These are phyloP conservation scores for Macroglossus sobrinus DNA, from an alignment of 2,113 vertebrate genomes.

Conservation along the genomic window DNA sequence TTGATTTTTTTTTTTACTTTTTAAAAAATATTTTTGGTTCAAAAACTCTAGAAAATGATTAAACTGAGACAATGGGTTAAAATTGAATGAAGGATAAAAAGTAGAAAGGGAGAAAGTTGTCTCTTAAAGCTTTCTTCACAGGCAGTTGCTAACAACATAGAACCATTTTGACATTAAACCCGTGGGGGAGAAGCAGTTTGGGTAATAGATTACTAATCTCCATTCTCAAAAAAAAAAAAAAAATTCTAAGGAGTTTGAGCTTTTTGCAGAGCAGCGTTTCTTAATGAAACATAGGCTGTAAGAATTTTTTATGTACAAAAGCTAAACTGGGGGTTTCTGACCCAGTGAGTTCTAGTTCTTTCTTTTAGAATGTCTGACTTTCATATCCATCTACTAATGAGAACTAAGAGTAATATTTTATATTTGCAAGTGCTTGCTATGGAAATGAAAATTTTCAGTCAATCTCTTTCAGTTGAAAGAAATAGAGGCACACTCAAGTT, in stretches of 20 bases:
- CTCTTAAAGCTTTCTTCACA: conserved; percentile 45
- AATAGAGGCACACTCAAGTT: background rate
- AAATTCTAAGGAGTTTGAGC: background rate
- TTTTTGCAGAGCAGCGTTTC: background rate
- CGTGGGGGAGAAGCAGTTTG: background rate
- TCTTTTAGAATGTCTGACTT: conserved; percentile 37
- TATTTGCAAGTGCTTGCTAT: background rate
- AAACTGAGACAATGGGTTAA: background rate
- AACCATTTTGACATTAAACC: background rate
- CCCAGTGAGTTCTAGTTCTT: conserved; percentile 43
- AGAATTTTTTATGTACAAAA: conserved; percentile 24
- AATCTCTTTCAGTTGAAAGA: conserved; percentile 32
- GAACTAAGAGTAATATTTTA: background rate
- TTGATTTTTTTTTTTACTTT: conserved; percentile 19
- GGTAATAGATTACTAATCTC: background rate
- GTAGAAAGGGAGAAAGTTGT: background rate
- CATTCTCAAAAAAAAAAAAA: background rate
- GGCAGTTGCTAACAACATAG: conserved; percentile 5
- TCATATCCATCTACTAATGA: conserved; percentile 39
- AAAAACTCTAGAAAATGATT: conserved; percentile 53
- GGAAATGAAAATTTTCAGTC: background rate
- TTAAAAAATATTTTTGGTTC: conserved; percentile 14
- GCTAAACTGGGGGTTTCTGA: conserved; percentile 27
- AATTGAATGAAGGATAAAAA: conserved; percentile 42
- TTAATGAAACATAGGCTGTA: background rate